Conservation (phyloP, 64 coral and sea anemone species). For the Montipora foliosa region DNA sequence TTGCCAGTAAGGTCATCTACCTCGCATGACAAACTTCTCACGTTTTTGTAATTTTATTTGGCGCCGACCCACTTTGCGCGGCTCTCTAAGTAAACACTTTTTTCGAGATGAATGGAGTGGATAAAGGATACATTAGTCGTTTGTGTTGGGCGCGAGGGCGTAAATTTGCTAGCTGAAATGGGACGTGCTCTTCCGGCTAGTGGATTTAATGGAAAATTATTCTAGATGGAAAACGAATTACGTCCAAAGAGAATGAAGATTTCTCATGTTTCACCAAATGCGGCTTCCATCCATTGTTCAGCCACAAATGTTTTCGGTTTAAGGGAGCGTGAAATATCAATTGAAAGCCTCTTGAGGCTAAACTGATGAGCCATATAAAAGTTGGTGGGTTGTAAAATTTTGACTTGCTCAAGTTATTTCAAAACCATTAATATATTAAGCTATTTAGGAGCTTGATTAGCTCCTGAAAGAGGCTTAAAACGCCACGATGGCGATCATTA, state of each 20-base stretch:
- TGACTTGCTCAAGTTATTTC: constrained; percentile 22
- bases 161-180: constrained; percentile 41
- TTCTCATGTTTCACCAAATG: not conserved
- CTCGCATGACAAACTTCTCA: not conserved
- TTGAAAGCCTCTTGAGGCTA: not conserved
- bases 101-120: constrained; percentile 24
- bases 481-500: constrained; percentile 23
- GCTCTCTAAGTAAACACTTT: constrained; percentile 56
- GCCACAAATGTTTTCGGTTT: not conserved
- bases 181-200: constrained; percentile 26
- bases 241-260: not conserved
- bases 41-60: constrained; percentile 1
- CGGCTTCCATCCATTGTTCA: not conserved
- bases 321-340: not conserved
- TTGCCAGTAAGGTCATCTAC: not conserved
- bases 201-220: not conserved
- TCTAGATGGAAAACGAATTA: constrained; percentile 7
- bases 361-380: not conserved
- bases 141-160: constrained; percentile 47
- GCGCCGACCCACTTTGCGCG: constrained; percentile 5
- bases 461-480: not conserved
- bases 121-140: constrained; percentile 64
- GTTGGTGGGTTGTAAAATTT: not conserved
- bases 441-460: constrained; percentile 16
- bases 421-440: constrained; percentile 45